phyloP scores from a whole-genome alignment of 1,140 invertebrate genomes.

The Papilio helenus region DNA sequence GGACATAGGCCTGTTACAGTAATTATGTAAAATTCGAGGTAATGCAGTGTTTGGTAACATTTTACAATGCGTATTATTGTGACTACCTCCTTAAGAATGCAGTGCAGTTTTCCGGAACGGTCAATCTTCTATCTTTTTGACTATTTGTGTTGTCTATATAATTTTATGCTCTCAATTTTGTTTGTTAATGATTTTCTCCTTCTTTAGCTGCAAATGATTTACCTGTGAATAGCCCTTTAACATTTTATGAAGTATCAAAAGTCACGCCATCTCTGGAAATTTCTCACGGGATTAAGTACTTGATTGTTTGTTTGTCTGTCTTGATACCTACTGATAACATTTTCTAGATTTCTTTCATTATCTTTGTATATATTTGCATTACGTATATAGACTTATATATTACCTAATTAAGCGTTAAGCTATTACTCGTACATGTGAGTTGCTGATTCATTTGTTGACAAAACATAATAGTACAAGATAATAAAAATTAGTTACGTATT shows the following conservation, averaged over 20 bases:
- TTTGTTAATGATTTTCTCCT: too few species aligned
- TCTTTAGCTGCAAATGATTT: not conserved
- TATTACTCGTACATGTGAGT: not conserved
- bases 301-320: slow-evolving; percentile 16
- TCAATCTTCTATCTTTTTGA: too few species aligned
- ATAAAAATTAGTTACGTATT: not conserved
- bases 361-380: not conserved
- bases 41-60: too few species aligned
- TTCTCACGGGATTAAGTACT: slow-evolving; percentile 2
- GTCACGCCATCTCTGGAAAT: slow-evolving; percentile 18
- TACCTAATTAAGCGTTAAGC: not conserved
- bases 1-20: too few species aligned
- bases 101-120: too few species aligned
- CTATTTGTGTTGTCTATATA: too few species aligned
- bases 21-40: too few species aligned
- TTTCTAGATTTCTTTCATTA: slow-evolving; percentile 17
- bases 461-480: not conserved
- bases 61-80: too few species aligned
- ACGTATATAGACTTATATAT: not conserved
- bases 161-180: too few species aligned
- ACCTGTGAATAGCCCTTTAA: not conserved
- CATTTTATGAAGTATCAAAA: not conserved
- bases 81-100: too few species aligned
- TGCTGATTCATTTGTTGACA: not conserved
- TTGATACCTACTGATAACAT: not conserved